Evolutionary conservation across 2,888 invertebrate species (phyloP), one percentile per base, ranked within the genome.

Genomic region (Tanaodytes sp.): DNA sequence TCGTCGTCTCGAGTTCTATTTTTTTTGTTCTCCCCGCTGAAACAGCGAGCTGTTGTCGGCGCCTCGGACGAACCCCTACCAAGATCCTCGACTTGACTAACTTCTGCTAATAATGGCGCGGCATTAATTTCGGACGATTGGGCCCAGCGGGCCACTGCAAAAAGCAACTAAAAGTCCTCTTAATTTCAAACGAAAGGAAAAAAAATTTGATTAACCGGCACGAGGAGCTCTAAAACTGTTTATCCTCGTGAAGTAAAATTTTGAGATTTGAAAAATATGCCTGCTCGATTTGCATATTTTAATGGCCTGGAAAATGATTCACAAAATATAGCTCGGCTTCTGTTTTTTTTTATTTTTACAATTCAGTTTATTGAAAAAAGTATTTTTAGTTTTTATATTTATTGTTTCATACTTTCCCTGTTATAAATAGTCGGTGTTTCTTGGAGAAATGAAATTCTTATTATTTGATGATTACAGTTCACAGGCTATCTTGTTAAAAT

Each of bases 111-210:
- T 82, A 82, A 81, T 77, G 76, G 75, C 73, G 74, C 67, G 77
- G 78, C 82, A 82, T 82, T 83, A 83, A 83, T 82, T 82, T 79
- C 80, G 73, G 76, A 73, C 82, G 79, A 82, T 82, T 79, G 81
- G 81, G 77, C 81, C 81, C 80, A 79, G 75, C 76, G 80, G 81
- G 76, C 77, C 75, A 75, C 71, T 77, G 69, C 69, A 39, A 45
- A 39, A 45, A 37, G 49, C n/a, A 65, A 65, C 65, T 33, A 6
- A n/a, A 33, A 52, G 31, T 62, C 46, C 23, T 18, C 48, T 36
- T 43, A 36, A 23, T 31, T 43, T 33, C 15, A n/a, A 49, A 58
- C 20, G 9, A 15, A 49, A 43, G 49, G 48, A 63, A 46, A 40
- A 59, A 59, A 49, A 37, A 51, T 16, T 54, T 54, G 63, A 63